These are phyloP conservation scores for Geopemphigus sp. DNA, from an alignment of 1,140 invertebrate species.

Conservation along the genomic window DNA sequence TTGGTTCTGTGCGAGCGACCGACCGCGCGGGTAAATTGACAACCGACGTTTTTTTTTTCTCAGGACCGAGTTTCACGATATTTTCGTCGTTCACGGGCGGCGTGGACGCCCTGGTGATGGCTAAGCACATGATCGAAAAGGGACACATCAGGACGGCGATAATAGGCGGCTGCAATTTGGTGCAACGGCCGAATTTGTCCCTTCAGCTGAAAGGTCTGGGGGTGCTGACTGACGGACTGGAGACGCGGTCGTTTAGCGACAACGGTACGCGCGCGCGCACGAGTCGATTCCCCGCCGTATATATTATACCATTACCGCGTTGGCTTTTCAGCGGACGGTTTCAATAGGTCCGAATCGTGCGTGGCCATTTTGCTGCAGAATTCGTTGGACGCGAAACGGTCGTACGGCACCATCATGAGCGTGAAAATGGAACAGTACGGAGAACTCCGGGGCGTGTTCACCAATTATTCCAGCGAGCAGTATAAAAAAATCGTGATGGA, in stretches of 20 bases:
- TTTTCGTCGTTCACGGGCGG: slow-evolving; percentile 72
- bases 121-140: slow-evolving; percentile 63
- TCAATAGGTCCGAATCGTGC: slow-evolving; percentile 51
- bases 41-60: not conserved
- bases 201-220: slow-evolving; percentile 63
- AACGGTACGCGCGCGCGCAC: slow-evolving; percentile 62
- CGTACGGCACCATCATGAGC: slow-evolving; percentile 63
- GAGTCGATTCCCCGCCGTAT: no score
- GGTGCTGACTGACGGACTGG: slow-evolving; percentile 67
- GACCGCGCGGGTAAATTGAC: no score
- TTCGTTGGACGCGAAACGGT: slow-evolving; percentile 59
- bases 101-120: slow-evolving; percentile 65
- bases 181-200: slow-evolving; percentile 64
- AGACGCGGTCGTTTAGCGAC: slow-evolving; percentile 69
- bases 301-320: no score
- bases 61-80: slow-evolving; percentile 69
- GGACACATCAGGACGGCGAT: slow-evolving; percentile 69
- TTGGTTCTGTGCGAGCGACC: no score
- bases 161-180: slow-evolving; percentile 65
- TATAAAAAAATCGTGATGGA: slow-evolving; percentile 50
- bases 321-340: slow-evolving; percentile 51
- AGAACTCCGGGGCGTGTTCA: slow-evolving; percentile 57
- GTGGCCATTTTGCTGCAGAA: slow-evolving; percentile 63
- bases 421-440: slow-evolving; percentile 63
- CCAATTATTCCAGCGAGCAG: slow-evolving; percentile 3